A percentile compares a stretch with the other conserved stretches of the same genome.
phyloP scores from a whole-genome alignment of 2,888 invertebrate genomes.

The Xanthostigma xanthostigma region DNA sequence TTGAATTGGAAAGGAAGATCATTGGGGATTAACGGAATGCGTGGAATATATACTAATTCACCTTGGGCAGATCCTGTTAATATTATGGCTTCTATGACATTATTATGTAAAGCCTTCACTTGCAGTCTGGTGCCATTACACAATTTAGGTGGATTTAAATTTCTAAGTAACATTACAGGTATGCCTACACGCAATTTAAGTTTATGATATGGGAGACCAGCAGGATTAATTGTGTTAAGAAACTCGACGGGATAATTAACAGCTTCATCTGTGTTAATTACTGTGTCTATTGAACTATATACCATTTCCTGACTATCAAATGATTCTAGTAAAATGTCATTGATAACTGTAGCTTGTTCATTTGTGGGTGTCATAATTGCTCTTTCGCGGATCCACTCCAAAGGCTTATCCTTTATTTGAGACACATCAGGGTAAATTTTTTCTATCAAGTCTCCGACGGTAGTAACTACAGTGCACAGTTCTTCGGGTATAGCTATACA shows the following conservation, averaged over 20 bases:
- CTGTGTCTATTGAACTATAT: not conserved
- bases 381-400: constrained; percentile 8
- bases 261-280: not conserved
- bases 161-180: constrained; percentile 14
- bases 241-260: not conserved
- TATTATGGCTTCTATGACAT: constrained; percentile 10
- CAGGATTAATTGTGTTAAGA: not conserved
- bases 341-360: not conserved
- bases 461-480: not conserved
- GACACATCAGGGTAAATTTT: constrained; percentile 6
- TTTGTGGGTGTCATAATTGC: constrained; percentile 11
- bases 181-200: constrained; percentile 10
- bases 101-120: constrained; percentile 9
- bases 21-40: constrained; percentile 14
- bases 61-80: constrained; percentile 6
- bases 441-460: not conserved
- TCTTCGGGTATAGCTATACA: not conserved
- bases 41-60: constrained; percentile 14
- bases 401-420: constrained; percentile 2
- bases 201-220: not conserved
- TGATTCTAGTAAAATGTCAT: not conserved
- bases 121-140: constrained; percentile 16
- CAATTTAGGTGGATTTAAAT: constrained; percentile 14
- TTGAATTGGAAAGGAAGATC: constrained; percentile 13
- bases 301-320: not conserved